Conservation (phyloP, 2,797 vertebrate species). For the Paguma larvata region DNA sequence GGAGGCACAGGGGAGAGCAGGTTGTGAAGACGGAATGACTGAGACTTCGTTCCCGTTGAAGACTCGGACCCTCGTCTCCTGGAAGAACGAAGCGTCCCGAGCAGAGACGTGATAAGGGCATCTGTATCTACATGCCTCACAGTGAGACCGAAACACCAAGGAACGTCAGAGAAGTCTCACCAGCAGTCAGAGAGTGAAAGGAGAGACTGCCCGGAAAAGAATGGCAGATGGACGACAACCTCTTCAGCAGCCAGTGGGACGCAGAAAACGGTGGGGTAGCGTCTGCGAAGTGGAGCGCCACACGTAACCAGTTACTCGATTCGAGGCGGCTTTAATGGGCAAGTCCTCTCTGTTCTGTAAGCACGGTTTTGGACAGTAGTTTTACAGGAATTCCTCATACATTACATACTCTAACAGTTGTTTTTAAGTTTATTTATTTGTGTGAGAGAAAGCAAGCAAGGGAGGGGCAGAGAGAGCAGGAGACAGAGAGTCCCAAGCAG, state of each 20-base stretch:
- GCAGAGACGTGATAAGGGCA: background rate
- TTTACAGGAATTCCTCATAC: background rate
- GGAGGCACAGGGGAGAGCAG: background rate
- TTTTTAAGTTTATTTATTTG: background rate
- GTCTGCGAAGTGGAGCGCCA: background rate
- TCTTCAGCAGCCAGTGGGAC: background rate
- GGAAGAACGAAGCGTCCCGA: background rate
- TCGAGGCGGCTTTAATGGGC: background rate
- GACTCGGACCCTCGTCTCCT: background rate
- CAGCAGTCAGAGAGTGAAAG: background rate
- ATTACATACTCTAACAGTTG: background rate
- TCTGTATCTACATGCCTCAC: background rate
- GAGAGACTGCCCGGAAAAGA: background rate
- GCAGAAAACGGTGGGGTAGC: background rate
- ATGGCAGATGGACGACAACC: background rate
- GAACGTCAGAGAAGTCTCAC: background rate
- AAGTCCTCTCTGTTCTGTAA: background rate
- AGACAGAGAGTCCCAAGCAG: too few species aligned
- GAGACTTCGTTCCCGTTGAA: background rate
- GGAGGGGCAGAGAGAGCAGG: too few species aligned
- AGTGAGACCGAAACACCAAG: background rate
- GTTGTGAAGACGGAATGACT: background rate
- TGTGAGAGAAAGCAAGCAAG: too few species aligned
- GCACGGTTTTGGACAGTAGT: background rate
- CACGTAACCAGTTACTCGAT: too few species aligned